Conservation (phyloP, 1,140 invertebrate genomes). For the Mya arenaria region DNA sequence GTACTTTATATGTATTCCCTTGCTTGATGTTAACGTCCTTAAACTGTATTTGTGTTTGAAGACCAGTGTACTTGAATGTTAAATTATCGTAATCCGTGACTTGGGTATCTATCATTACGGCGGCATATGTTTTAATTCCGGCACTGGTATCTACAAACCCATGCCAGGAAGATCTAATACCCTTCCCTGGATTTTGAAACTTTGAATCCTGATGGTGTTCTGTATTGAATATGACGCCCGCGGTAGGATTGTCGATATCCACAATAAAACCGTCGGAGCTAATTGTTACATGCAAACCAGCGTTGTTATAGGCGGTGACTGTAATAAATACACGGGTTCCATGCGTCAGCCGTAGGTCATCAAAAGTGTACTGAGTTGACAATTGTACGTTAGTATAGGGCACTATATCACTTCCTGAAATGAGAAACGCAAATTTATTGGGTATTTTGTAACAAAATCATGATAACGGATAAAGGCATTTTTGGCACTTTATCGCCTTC, state of each 20-base stretch:
- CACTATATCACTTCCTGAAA: conserved; percentile 45
- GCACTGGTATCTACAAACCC: conserved; percentile 56
- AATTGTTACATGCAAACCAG: conserved; percentile 15
- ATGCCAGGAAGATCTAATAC: conserved; percentile 53
- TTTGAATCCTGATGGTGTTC: background rate
- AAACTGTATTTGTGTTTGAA: conserved; percentile 28
- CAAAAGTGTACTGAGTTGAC: conserved; percentile 10
- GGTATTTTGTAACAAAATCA: background rate
- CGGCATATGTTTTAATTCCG: conserved; percentile 32
- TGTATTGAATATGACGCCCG: conserved; percentile 52
- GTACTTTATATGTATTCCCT: conserved; percentile 33
- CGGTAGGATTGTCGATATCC: conserved; percentile 43
- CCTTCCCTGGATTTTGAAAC: conserved; percentile 12
- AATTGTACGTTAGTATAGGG: background rate
- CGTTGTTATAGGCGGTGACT: conserved; percentile 47
- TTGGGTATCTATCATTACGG: conserved; percentile 10
- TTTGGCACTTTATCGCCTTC: no score
- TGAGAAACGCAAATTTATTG: background rate
- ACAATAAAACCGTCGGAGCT: conserved; percentile 54
- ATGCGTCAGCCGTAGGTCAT: background rate
- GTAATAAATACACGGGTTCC: conserved; percentile 56
- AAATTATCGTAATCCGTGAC: background rate
- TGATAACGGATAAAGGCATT: background rate
- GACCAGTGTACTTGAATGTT: background rate
- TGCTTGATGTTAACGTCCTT: conserved; percentile 27